phyloP scores from a whole-genome alignment of 2,888 invertebrate genomes.

The Drosophila dives region DNA sequence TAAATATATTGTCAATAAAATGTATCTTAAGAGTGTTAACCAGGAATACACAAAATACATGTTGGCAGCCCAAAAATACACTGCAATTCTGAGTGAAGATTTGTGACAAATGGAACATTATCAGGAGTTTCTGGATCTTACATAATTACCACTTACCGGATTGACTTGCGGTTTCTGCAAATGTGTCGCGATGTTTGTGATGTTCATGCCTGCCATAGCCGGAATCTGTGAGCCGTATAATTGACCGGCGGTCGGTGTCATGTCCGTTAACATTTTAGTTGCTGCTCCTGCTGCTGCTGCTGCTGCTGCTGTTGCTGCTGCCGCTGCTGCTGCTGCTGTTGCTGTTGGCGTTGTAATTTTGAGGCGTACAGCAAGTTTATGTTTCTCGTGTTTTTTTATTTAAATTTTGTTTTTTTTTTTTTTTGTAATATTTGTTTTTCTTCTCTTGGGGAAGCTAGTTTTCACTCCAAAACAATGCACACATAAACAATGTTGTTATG shows the following conservation, averaged over 20 bases:
- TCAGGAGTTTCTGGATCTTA: background rate
- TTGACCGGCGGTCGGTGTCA: constrained; percentile 87
- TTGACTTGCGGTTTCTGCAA: constrained; percentile 85
- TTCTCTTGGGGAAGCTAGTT: constrained; percentile 25
- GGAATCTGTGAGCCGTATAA: constrained; percentile 87
- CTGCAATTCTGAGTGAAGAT: background rate
- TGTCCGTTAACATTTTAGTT: constrained; percentile 86
- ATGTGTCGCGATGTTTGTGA: constrained; percentile 85
- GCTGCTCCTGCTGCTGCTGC: constrained; percentile 30
- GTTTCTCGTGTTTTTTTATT: constrained; percentile 23
- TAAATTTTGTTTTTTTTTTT: constrained; percentile 10
- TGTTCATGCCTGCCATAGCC: constrained; percentile 87
- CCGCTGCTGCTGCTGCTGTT: background rate
- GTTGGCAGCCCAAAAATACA: background rate
- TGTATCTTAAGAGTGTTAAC: background rate
- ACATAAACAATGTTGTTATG: constrained; percentile 29
- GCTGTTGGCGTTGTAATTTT: constrained; percentile 58
- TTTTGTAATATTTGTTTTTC: constrained; percentile 17
- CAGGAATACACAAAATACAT: background rate
- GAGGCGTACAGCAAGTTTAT: constrained; percentile 62
- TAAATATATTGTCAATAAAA: background rate
- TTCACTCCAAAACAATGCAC: constrained; percentile 26
- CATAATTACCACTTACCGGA: constrained; percentile 83
- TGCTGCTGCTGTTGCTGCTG: constrained; percentile 22
- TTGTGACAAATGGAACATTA: background rate